Base-by-base conservation (phyloP, 2,888 invertebrate species). In the Drosophila nigricruria region DNA sequence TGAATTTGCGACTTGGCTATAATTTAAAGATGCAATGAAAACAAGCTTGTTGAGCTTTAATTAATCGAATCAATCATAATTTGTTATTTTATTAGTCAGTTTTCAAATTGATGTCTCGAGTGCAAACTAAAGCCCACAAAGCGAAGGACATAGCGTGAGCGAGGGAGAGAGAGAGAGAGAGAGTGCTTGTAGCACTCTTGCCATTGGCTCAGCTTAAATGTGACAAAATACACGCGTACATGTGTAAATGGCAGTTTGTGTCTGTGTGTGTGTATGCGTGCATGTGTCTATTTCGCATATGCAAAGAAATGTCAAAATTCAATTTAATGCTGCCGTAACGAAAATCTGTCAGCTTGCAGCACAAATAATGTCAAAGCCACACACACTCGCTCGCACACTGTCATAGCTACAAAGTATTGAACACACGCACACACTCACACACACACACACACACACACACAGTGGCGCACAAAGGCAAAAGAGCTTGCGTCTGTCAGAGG, bases 311-410 rank as follows among this genome's bases (percentile, higher is more conserved):
- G 84, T 89, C 84, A 87, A 89, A 84, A 84, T 89, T 89, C 84
- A 84, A 89, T 84, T 84, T 89, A 89, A 84, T 84, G 84, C 73
- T 89, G 88, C 88, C 87, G 72, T 73, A 74, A 81, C 79, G 79
- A 84, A 87, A 89, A 89, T 84, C 89, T 89, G 84, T 84, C 84
- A 84, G 82, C 82, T 89, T 87, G 84, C 84, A 87, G 89, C 87
- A 86, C 84, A 84, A 84, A 88, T 88, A 88, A 75, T 83, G 89
- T 88, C 89, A 89, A 89, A 83, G 84, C 73, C 87, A 87, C 60
- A 75, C 70, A 75, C 70, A 64, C 49, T 30, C n/a, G 65, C 71
- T 58, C 61, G 56, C 50, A 54, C 43, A 45, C 43, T 59, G 32
- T 63, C 56, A 59, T 54, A 65, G 56, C 25, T 27, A 60, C 68